Base-by-base conservation (phyloP, 2,113 vertebrate genomes). In the Grantiella picta region DNA sequence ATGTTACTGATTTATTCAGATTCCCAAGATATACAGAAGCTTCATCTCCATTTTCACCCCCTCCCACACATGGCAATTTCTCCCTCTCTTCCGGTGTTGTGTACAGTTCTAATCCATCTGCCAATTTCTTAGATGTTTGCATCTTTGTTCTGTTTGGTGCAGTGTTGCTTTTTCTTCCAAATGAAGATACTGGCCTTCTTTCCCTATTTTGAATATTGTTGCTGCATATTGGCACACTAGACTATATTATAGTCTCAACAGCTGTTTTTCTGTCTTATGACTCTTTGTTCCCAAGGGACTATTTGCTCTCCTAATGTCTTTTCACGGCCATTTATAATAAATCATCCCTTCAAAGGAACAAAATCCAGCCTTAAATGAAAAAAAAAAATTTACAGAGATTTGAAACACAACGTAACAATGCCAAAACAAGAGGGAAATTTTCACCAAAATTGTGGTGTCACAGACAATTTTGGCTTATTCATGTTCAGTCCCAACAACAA, bases 271-370 rank as follows among this genome's bases (percentile, higher is more conserved):
- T 87, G 6, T 61, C 29, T 82, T 92, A 49, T 73, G 83, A 85
- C 35, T 87, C 57, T 71, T 60, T 68, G 19, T 66, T 95, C 87
- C 93, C 91, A 87, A 76, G 70, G 82, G 87, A 89, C 52, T 92
- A 29, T 92, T 94, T 90, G 54, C 79, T 96, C 52, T 92, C 54
- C 64, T 65, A 70, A 70, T 8, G 19, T 78, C 72, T 86, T 94
- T 94, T 90, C 60, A 86, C 60, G 92, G 72, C 15, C 68, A 52
- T 23, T 93, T 92, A 69, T 10, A 92, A 89, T 75, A 93, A 96
- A 93, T 94, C 52, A 71, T 57, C 25, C 40, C 15, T 75, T 44
- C 44, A 89, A 82, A 90, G 28, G 18, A 92, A 76, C 9, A 76
- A 92, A 90, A 21, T 5, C 9, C 47, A 86, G 12, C 31, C 72